These are phyloP conservation scores for Zaprionus capensis DNA, from an alignment of 1,140 invertebrate genomes.

Conservation along the genomic window DNA sequence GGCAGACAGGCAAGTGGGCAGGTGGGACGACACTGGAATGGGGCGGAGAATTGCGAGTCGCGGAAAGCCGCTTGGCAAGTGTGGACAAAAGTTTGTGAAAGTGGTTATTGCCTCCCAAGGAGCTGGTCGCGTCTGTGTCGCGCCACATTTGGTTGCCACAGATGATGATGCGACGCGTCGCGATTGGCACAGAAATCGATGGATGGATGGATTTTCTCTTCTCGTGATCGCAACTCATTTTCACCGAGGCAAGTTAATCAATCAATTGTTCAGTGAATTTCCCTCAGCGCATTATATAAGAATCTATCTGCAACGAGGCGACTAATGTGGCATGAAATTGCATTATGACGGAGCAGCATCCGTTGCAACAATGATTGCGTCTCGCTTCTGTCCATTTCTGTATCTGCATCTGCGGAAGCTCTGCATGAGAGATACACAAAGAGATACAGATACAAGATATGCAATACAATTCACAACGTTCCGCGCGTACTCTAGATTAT, in stretches of 20 bases:
- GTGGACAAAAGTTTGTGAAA: slow-evolving; percentile 70
- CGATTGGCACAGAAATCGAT: slow-evolving; percentile 36
- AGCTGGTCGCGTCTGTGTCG: slow-evolving; percentile 22
- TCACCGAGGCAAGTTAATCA: slow-evolving; percentile 34
- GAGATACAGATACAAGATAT: slow-evolving; percentile 18
- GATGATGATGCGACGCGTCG: slow-evolving; percentile 59
- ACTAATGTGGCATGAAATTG: slow-evolving; percentile 69
- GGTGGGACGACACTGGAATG: slow-evolving; percentile 13
- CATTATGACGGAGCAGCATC: slow-evolving; percentile 47
- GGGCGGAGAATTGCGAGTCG: neutral
- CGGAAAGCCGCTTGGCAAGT: slow-evolving; percentile 23
- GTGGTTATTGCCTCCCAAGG: slow-evolving; percentile 75
- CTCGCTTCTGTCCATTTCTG: slow-evolving; percentile 16
- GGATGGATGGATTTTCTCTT: slow-evolving; percentile 46
- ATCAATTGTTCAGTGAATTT: slow-evolving; percentile 21
- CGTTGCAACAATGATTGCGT: slow-evolving; percentile 6
- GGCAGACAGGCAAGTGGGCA: slow-evolving; percentile 12
- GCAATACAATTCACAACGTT: slow-evolving; percentile 44
- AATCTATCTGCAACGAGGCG: slow-evolving; percentile 18
- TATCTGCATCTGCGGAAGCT: slow-evolving; percentile 54
- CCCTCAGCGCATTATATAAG: slow-evolving; percentile 53
- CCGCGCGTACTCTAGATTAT: slow-evolving; percentile 24
- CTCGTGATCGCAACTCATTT: slow-evolving; percentile 21
- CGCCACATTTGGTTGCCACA: slow-evolving; percentile 18
- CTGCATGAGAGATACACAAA: slow-evolving; percentile 8